Evolutionary conservation across 53 echinoderm and acorn worm species (phyloP).

Genomic region (Pentamera pediparva): DNA sequence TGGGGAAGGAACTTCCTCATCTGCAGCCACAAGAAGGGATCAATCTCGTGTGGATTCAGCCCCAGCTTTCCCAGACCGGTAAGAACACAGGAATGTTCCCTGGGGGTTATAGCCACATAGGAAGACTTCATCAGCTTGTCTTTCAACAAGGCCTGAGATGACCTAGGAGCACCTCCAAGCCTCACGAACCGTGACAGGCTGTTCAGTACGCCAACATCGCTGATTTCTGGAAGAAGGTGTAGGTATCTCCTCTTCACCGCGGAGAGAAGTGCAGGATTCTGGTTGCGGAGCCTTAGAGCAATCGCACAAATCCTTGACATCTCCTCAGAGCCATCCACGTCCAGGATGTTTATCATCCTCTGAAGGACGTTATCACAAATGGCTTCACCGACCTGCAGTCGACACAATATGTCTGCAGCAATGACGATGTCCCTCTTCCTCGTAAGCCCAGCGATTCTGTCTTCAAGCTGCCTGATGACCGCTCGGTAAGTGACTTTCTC

Average conservation of each 20-base stretch:
- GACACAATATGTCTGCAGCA: background rate
- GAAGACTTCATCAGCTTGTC: conserved; percentile 2
- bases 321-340: background rate
- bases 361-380: background rate
- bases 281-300: background rate
- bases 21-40: conserved; percentile 15
- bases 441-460: background rate
- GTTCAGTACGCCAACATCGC: conserved; percentile 10
- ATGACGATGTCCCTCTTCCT: background rate
- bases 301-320: conserved; percentile 13
- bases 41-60: background rate
- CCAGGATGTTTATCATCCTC: background rate
- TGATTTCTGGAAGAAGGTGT: background rate
- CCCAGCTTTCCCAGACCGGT: conserved; percentile 6
- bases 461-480: background rate
- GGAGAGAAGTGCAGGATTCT: background rate
- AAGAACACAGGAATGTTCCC: conserved; percentile 3
- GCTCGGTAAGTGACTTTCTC: background rate
- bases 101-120: background rate
- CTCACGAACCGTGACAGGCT: background rate
- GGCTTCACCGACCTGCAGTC: background rate
- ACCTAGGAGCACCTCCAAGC: background rate
- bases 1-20: conserved; percentile 13
- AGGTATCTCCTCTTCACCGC: background rate
- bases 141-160: background rate